Conservation (phyloP, 2,113 vertebrate genomes). For the Leiothrix lutea region DNA sequence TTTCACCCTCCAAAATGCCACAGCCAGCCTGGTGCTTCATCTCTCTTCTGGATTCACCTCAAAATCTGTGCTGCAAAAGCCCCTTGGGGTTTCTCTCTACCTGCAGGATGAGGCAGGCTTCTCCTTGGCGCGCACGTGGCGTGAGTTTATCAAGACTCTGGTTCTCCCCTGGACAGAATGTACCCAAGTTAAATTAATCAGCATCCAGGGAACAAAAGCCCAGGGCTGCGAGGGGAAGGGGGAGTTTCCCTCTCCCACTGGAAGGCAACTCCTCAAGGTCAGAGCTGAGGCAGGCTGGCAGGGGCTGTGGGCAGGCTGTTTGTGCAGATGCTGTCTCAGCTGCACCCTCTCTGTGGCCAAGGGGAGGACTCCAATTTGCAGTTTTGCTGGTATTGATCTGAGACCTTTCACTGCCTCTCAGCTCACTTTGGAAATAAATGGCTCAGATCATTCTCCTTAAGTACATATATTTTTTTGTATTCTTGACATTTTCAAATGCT, state of each 20-base stretch:
- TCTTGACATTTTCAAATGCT: not conserved
- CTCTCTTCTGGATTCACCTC: not conserved
- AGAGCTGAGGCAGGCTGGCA: constrained; percentile 25
- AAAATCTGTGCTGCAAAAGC: not conserved
- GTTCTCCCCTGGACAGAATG: not conserved
- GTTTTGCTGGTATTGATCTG: constrained; percentile 33
- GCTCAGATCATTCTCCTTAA: not conserved
- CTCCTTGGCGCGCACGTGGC: not conserved
- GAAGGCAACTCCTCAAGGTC: constrained; percentile 21
- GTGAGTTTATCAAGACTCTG: not conserved
- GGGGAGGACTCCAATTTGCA: constrained; percentile 21
- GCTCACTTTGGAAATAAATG: not conserved
- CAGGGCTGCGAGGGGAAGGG: not conserved
- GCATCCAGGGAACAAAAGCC: not conserved
- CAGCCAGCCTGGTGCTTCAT: not conserved
- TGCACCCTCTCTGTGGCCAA: not conserved
- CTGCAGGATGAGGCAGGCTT: not conserved
- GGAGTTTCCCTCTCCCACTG: not conserved
- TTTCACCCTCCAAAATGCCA: not conserved
- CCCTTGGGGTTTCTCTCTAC: not conserved
- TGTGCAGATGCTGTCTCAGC: constrained; percentile 61
- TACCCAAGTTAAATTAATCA: not conserved
- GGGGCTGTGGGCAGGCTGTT: constrained; percentile 10
- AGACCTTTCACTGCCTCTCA: not conserved
- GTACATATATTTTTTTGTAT: not conserved